phyloP scores from a whole-genome alignment of 2,113 vertebrate genomes.

The Gobius niger region DNA sequence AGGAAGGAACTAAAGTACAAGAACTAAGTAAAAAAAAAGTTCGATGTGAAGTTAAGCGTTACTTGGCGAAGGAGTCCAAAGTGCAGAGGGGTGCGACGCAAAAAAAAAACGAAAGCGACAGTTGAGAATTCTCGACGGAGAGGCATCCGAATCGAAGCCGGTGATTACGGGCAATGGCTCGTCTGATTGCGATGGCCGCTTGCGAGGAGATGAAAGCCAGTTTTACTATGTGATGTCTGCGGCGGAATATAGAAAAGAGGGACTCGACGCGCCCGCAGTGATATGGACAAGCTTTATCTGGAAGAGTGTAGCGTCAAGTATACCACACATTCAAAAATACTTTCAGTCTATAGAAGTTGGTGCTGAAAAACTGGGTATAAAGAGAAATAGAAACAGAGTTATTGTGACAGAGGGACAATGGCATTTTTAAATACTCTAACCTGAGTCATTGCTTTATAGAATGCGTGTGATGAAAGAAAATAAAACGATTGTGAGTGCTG shows the following conservation, averaged over 20 bases:
- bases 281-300: conserved; percentile 8
- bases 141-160: conserved; percentile 52
- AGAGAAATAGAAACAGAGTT: background rate
- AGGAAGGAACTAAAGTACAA: conserved; percentile 10
- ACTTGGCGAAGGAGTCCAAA: conserved; percentile 40
- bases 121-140: conserved; percentile 55
- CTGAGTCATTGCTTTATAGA: no score
- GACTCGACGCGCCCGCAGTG: conserved; percentile 9
- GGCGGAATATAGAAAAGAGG: conserved; percentile 28
- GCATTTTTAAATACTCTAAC: no score
- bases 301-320: conserved; percentile 6
- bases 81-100: conserved; percentile 35
- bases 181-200: conserved; percentile 45
- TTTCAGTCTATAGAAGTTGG: background rate
- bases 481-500: no score
- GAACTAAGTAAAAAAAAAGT: conserved; percentile 35
- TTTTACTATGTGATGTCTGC: conserved; percentile 40
- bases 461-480: no score
- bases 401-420: no score
- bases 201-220: conserved; percentile 50
- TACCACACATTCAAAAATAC: background rate
- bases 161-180: conserved; percentile 42
- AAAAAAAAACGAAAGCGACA: conserved; percentile 35
- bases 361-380: background rate
- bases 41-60: conserved; percentile 35